These are phyloP conservation scores for Balaeniceps rex DNA, from an alignment of 2,113 vertebrate species.

Conservation along the genomic window DNA sequence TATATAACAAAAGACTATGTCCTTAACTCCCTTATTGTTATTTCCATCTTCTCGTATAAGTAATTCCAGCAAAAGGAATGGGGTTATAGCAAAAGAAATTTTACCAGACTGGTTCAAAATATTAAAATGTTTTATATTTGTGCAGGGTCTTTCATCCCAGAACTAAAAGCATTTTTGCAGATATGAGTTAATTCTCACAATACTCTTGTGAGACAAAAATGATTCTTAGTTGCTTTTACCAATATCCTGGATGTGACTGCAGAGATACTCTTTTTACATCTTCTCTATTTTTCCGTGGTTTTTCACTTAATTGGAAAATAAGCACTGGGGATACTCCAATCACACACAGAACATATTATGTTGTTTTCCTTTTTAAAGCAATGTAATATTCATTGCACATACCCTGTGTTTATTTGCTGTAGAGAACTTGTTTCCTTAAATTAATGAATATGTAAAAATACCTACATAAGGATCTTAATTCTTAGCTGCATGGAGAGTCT, in stretches of 20 bases:
- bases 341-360: background rate
- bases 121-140: background rate
- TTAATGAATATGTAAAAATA: background rate
- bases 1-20: background rate
- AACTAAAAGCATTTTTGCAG: background rate
- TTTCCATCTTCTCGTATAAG: background rate
- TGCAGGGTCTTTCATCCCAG: background rate
- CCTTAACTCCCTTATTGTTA: background rate
- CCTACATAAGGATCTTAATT: background rate
- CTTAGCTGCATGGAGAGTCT: background rate
- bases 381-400: background rate
- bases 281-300: background rate
- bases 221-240: background rate
- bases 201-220: background rate
- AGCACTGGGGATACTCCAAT: slow-evolving; percentile 20
- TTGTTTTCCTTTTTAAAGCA: background rate
- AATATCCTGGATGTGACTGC: slow-evolving; percentile 17
- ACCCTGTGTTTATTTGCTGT: background rate
- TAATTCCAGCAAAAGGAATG: background rate
- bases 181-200: slow-evolving; percentile 11
- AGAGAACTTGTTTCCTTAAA: background rate
- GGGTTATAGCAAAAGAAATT: background rate
- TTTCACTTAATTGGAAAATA: slow-evolving; percentile 45
- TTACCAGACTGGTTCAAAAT: background rate
- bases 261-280: background rate